phyloP scores from a whole-genome alignment of 2,113 vertebrate genomes.

The Cryptoleucopteryx plumbea region DNA sequence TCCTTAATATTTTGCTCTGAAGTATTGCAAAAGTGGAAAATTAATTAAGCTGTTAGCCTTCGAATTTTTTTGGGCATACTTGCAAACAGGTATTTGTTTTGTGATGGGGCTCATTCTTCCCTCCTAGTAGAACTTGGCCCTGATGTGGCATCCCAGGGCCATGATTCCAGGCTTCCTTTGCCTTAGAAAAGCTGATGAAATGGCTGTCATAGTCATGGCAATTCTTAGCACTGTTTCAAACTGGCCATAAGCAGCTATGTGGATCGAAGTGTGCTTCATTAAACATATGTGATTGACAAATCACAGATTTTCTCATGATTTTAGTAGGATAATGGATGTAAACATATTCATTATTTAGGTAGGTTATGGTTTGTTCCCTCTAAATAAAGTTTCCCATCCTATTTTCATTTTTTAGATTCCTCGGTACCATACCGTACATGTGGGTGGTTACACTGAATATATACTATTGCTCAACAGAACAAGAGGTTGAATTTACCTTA shows the following conservation, averaged over 20 bases:
- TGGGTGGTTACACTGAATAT: not conserved
- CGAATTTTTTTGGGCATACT: not conserved
- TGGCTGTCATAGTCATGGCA: not conserved
- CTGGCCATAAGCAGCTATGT: not conserved
- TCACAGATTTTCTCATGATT: not conserved
- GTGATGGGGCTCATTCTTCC: not conserved
- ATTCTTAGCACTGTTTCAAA: not conserved
- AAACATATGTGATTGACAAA: not conserved
- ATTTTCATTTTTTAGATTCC: not conserved
- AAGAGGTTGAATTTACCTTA: not conserved
- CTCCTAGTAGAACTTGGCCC: not conserved
- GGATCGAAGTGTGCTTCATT: not conserved
- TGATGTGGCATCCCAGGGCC: not conserved
- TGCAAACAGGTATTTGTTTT: not conserved
- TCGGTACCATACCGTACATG: not conserved
- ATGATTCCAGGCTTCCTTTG: not conserved
- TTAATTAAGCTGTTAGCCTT: not conserved
- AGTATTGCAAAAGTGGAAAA: slow-evolving; percentile 9
- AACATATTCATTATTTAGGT: not conserved
- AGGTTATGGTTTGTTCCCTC: not conserved
- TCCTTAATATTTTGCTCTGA: slow-evolving; percentile 11
- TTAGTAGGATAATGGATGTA: not conserved
- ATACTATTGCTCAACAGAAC: not conserved
- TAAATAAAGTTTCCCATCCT: not conserved
- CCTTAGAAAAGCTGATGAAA: not conserved